Evolutionary conservation across 1,140 invertebrate species (phyloP), one percentile per base, ranked within the genome.

Genomic region (Drosophila pectinifera): DNA sequence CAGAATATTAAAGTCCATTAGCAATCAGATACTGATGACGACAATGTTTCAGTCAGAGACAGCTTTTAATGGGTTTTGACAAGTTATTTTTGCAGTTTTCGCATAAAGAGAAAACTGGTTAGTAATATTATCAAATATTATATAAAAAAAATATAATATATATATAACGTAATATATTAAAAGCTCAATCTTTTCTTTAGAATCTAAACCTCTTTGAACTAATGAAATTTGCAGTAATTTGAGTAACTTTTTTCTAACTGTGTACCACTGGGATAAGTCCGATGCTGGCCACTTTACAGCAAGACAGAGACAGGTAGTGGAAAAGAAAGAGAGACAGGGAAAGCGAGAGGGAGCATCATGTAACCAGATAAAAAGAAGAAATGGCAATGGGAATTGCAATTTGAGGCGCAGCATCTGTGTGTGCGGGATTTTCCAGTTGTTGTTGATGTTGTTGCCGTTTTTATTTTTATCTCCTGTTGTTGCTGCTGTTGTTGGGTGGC

Each of bases 251-350:
- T 54, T 14, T 14, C 10, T 58, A 0, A 1, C 10, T 5, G 53
- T 62, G 59, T 59, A 59, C 5, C 14, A 13, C 39, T 34, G 16
- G 49, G 20, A 24, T 51, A 41, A 62, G 55, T 62, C 51, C 72
- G 49, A 75, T 75, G 64, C 59, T 75, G 72, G 72, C 73, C 73
- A 75, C 73, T 75, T 65, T 56, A 65, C 67, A 42, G 51, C 34
- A 31, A 39, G 26, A 16, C 16, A 39, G 38, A 69, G 39, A 72
- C 49, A 51, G 49, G 49, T 51, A 51, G 6, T 51, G 11, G 13
- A 49, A 49, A 34, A 34, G 48, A 51, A 51, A 34, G 49, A 55
- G n/a, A 28, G 28, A 46, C 10, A n/a, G 28, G 36, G 42, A 31
- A 8, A 34, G 28, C 14, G 20, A 41, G 31, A 42, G 54, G 38